phyloP scores from a whole-genome alignment of 2,113 vertebrate species.

The Glareola pratincola region DNA sequence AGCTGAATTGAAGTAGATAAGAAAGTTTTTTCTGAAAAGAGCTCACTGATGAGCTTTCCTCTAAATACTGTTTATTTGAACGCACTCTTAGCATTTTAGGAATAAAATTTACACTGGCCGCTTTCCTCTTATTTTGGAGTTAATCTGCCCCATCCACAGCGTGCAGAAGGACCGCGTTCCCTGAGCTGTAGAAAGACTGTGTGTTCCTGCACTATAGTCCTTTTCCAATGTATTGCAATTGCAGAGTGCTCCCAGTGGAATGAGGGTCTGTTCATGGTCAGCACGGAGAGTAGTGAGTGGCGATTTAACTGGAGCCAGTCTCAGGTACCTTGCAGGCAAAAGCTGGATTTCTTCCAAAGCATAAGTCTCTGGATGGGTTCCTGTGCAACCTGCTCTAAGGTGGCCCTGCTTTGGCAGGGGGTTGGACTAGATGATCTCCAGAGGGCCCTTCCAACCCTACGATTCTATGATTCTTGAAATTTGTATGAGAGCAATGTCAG shows the following conservation, averaged over 20 bases:
- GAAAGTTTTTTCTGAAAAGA: neutral
- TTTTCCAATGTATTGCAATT: neutral
- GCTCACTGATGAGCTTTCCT: neutral
- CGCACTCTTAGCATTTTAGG: neutral
- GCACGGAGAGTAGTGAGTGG: neutral
- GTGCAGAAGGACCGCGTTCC: neutral
- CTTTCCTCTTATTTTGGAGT: neutral
- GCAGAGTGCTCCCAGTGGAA: neutral
- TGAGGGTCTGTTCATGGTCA: neutral
- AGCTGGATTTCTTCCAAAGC: neutral
- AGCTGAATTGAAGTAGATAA: neutral
- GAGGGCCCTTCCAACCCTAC: too few species aligned
- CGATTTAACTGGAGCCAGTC: neutral
- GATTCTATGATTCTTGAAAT: neutral
- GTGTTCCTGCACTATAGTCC: neutral
- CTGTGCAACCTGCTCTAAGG: too few species aligned
- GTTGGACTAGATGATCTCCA: too few species aligned
- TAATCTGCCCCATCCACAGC: neutral
- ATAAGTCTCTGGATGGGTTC: too few species aligned
- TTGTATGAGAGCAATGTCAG: neutral
- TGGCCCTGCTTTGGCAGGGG: too few species aligned
- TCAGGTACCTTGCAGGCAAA: neutral
- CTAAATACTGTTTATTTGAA: neutral
- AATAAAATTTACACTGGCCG: neutral
- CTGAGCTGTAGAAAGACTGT: neutral